A percentile compares a stretch with the other conserved stretches of the same genome.
phyloP scores from a whole-genome alignment of 2,797 vertebrate species.

The Semaprochilodus insignis region DNA sequence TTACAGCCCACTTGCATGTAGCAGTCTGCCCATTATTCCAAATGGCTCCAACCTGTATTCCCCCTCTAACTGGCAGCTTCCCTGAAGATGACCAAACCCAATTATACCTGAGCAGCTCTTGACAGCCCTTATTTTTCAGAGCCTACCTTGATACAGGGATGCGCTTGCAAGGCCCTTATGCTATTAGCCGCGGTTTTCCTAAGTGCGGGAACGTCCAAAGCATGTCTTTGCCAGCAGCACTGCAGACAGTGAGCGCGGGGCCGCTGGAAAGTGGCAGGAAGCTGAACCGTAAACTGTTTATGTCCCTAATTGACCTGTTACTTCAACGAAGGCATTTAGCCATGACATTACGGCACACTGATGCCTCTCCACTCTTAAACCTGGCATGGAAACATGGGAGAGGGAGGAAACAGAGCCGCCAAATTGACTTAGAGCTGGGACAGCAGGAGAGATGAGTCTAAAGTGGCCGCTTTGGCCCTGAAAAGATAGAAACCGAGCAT shows the following conservation, averaged over 20 bases:
- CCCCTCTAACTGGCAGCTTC: constrained; percentile 56
- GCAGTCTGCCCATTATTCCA: constrained; percentile 52
- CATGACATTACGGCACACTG: constrained; percentile 39
- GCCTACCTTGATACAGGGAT: constrained; percentile 58
- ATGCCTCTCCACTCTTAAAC: constrained; percentile 31
- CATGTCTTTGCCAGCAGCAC: constrained; percentile 71
- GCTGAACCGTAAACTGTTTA: constrained; percentile 75
- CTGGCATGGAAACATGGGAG: constrained; percentile 30
- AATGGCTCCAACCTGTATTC: constrained; percentile 60
- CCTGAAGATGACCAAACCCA: constrained; percentile 69
- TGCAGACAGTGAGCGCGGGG: constrained; percentile 32
- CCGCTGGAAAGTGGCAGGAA: constrained; percentile 74
- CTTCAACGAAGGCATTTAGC: constrained; percentile 56
- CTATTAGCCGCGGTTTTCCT: constrained; percentile 75
- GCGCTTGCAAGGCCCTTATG: constrained; percentile 63
- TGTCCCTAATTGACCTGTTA: constrained; percentile 68
- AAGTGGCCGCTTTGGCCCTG: constrained; percentile 26
- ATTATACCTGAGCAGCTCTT: constrained; percentile 66
- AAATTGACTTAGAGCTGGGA: constrained; percentile 37
- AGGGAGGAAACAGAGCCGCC: constrained; percentile 25
- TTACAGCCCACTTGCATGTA: constrained; percentile 62
- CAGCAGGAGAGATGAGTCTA: constrained; percentile 34
- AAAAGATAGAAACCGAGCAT: constrained; percentile 32
- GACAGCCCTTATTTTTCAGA: constrained; percentile 68
- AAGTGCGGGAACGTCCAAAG: constrained; percentile 77